Evolutionary conservation across 2,888 invertebrate genomes (phyloP).

Genomic region (Disparrhopalites patrizii): DNA sequence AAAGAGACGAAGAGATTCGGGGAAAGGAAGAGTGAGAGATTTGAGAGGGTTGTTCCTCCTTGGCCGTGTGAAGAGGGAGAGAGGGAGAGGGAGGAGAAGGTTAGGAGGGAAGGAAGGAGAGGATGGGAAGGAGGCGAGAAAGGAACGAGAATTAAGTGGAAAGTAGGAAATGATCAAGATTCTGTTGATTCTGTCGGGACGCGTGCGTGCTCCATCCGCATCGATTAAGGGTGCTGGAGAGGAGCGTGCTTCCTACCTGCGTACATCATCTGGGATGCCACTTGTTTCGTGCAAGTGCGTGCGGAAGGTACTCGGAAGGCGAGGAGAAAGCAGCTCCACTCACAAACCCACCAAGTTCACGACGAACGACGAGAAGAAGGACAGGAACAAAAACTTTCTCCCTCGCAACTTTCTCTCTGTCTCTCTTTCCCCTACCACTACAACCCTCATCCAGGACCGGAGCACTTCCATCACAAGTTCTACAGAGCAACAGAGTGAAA

Average conservation of each 20-base stretch:
- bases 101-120: neutral
- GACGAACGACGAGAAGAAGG: neutral
- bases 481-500: no score
- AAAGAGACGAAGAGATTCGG: neutral
- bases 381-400: neutral
- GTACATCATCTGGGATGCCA: constrained; percentile 43
- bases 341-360: neutral
- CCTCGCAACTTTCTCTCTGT: neutral
- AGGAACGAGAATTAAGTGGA: constrained; percentile 25
- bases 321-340: neutral
- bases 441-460: no score
- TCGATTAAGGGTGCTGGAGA: constrained; percentile 44
- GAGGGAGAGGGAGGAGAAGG: constrained; percentile 8
- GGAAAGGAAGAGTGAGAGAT: neutral
- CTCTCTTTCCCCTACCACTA: constrained; percentile 3
- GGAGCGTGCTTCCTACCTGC: constrained; percentile 44
- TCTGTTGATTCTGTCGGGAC: constrained; percentile 43
- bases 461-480: no score
- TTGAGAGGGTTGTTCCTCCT: constrained; percentile 3
- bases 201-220: constrained; percentile 43
- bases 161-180: constrained; percentile 45
- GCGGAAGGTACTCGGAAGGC: constrained; percentile 29
- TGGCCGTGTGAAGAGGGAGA: neutral
- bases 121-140: constrained; percentile 20
- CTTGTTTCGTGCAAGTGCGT: constrained; percentile 42